Percentiles rank a stretch among this genome's conserved stretches.
Evolutionary conservation across 2,797 vertebrate species (phyloP).

Genomic region (Cuniculus paca): DNA sequence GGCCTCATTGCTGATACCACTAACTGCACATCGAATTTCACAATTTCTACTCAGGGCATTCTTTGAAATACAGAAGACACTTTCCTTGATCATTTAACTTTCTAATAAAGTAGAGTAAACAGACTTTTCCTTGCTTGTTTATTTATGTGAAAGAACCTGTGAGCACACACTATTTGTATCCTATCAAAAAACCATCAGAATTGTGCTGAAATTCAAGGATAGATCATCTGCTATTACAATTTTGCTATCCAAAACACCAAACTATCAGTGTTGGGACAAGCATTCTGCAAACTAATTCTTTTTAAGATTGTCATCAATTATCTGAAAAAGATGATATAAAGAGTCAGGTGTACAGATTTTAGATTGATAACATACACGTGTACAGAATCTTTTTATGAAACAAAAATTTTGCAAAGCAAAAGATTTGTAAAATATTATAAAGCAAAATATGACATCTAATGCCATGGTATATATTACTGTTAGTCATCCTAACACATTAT

Average conservation of each 20-base stretch:
- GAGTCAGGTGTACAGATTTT: background rate
- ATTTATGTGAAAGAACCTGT: background rate
- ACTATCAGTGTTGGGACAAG: background rate
- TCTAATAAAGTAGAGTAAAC: background rate
- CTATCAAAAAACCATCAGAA: background rate
- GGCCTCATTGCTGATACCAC: background rate
- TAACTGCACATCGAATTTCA: background rate
- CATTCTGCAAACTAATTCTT: background rate
- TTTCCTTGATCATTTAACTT: background rate
- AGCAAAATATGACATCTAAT: background rate
- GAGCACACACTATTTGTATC: background rate
- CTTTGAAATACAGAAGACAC: background rate
- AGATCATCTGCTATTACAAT: background rate
- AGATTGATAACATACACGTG: background rate
- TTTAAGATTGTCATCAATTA: background rate
- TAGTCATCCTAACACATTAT: background rate
- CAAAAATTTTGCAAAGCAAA: background rate
- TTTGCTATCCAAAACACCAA: background rate
- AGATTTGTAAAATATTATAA: background rate
- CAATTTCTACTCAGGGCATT: background rate
- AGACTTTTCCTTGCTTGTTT: background rate
- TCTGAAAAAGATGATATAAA: background rate
- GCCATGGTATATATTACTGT: background rate
- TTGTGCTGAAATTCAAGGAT: background rate
- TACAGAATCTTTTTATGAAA: background rate